phyloP scores from a whole-genome alignment of 1,140 invertebrate species.

The Bathynomus jamesi region DNA sequence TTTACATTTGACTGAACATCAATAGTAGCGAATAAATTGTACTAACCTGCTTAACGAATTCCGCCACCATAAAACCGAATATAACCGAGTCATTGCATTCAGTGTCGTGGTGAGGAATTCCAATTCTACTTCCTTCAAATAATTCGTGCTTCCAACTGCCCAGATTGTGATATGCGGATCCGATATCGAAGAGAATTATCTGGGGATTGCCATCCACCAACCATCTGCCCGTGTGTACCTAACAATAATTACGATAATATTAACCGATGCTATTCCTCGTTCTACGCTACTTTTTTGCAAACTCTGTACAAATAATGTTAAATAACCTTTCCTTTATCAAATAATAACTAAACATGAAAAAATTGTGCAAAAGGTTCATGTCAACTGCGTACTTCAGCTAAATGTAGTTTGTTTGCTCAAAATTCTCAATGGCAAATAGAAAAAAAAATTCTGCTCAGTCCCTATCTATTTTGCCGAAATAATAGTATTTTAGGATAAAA shows the following conservation, averaged over 20 bases:
- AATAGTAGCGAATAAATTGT: too few species aligned
- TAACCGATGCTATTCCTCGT: too few species aligned
- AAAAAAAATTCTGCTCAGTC: too few species aligned
- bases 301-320: not conserved
- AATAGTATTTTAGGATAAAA: too few species aligned
- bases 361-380: not conserved
- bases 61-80: constrained; percentile 89
- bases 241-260: not conserved
- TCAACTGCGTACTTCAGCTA: too few species aligned
- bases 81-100: constrained; percentile 97
- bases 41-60: constrained; percentile 75
- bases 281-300: too few species aligned
- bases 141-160: constrained; percentile 93
- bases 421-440: too few species aligned
- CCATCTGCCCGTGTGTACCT: constrained; percentile 87
- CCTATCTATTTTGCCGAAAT: too few species aligned
- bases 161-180: constrained; percentile 90
- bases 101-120: constrained; percentile 88
- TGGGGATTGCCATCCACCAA: constrained; percentile 98
- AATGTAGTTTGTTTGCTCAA: too few species aligned
- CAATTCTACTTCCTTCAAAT: constrained; percentile 75
- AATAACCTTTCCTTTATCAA: not conserved
- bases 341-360: not conserved
- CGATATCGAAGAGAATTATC: constrained; percentile 95
- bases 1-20: too few species aligned